A percentile compares a stretch with the other conserved stretches of the same genome.
Evolutionary conservation across 2,888 invertebrate genomes (phyloP).

Genomic region (Quadriops clusia): DNA sequence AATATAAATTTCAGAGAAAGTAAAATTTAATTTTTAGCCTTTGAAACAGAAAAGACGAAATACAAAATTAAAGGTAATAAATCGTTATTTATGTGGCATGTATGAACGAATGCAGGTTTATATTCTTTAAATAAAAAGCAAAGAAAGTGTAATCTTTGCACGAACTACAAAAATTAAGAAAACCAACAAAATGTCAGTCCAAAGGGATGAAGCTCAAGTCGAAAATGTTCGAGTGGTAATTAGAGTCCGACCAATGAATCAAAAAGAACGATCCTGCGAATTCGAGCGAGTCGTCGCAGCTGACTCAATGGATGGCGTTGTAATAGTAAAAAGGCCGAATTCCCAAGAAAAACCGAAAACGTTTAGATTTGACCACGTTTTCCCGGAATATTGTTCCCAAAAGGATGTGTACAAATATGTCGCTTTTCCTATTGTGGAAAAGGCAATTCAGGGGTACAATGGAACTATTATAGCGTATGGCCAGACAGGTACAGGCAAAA

Average conservation of each 20-base stretch:
- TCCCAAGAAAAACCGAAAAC: conserved; percentile 61
- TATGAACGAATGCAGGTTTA: too few species aligned
- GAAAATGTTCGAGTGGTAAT: conserved; percentile 94
- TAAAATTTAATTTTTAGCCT: too few species aligned
- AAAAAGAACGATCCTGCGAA: conserved; percentile 48
- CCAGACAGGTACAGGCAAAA: conserved; percentile 92
- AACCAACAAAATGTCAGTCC: too few species aligned
- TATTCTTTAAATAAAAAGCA: too few species aligned
- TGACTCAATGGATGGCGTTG: conserved; percentile 56
- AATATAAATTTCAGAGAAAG: too few species aligned
- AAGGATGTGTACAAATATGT: conserved; percentile 88
- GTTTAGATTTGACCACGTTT: conserved; percentile 87
- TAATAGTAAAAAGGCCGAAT: conserved; percentile 60
- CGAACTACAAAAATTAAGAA: too few species aligned
- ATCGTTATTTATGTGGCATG: too few species aligned
- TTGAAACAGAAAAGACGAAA: too few species aligned
- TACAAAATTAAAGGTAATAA: too few species aligned
- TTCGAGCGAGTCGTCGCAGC: conserved; percentile 45
- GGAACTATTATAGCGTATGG: conserved; percentile 81
- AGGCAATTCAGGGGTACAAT: conserved; percentile 88
- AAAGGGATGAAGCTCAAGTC: too few species aligned
- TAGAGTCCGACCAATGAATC: conserved; percentile 81
- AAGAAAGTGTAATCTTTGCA: too few species aligned
- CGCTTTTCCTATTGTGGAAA: conserved; percentile 87
- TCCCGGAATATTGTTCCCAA: conserved; percentile 69